These are phyloP conservation scores for Hippocampus mohnikei DNA, from an alignment of 2,113 vertebrate genomes.

Conservation along the genomic window DNA sequence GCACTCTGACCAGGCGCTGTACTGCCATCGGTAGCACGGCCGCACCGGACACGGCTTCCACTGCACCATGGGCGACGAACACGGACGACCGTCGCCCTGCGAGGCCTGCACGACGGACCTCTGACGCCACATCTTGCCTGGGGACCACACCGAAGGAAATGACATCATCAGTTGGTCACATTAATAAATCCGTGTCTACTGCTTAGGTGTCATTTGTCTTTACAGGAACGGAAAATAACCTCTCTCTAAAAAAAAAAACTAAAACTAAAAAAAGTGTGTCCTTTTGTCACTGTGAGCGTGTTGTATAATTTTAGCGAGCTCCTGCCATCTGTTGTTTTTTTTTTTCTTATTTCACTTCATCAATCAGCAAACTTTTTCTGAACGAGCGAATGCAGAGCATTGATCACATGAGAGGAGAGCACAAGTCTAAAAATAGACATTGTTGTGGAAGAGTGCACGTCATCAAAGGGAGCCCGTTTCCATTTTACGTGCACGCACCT, in stretches of 20 bases:
- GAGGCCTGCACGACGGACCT: slow-evolving; percentile 85
- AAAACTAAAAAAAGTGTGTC: too few relatives aligned
- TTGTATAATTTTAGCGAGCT: not conserved
- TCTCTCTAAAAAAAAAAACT: not conserved
- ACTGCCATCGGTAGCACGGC: slow-evolving; percentile 92
- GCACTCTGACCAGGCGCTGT: slow-evolving; percentile 89
- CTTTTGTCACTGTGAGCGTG: not conserved
- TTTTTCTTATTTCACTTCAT: slow-evolving; percentile 17
- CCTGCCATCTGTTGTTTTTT: not conserved
- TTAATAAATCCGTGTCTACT: not conserved
- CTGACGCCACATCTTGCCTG: slow-evolving; percentile 89
- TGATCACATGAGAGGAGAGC: slow-evolving; percentile 1
- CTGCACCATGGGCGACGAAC: slow-evolving; percentile 85
- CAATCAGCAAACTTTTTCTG: slow-evolving; percentile 26
- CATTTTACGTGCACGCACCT: slow-evolving; percentile 22
- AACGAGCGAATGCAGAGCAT: slow-evolving; percentile 17
- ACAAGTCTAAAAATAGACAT: slow-evolving; percentile 1
- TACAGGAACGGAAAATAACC: too few relatives aligned
- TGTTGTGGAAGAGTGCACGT: not conserved
- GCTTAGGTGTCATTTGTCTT: too few relatives aligned
- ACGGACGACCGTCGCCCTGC: slow-evolving; percentile 94
- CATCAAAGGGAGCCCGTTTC: slow-evolving; percentile 13
- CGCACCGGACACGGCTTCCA: slow-evolving; percentile 92
- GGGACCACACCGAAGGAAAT: slow-evolving; percentile 27
- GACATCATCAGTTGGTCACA: not conserved